A percentile compares a stretch with the other conserved stretches of the same genome.
phyloP scores from a whole-genome alignment of 2,797 vertebrate species.

The Molossus alvarezi region DNA sequence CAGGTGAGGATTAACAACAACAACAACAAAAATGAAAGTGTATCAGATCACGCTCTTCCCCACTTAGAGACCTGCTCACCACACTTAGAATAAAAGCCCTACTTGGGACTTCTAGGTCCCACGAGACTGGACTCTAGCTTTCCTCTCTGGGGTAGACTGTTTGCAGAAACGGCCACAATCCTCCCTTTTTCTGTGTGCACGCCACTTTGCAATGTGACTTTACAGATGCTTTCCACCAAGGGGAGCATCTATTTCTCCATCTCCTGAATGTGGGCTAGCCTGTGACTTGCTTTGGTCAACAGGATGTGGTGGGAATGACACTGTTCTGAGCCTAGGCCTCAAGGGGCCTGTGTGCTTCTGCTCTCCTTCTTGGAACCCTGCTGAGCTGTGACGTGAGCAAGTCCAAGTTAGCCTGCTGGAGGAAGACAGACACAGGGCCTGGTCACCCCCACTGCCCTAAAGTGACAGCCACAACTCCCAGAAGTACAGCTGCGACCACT shows the following conservation, averaged over 20 bases:
- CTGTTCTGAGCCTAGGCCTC: neutral
- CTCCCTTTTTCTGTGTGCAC: neutral
- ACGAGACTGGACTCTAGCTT: neutral
- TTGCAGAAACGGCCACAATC: neutral
- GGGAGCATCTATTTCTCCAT: neutral
- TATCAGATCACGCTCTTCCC: neutral
- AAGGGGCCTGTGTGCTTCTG: neutral
- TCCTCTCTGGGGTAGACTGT: neutral
- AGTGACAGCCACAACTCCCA: neutral
- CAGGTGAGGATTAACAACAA: no score
- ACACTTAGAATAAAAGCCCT: neutral
- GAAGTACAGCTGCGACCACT: neutral
- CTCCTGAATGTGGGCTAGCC: neutral
- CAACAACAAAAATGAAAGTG: no score
- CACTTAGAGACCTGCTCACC: neutral
- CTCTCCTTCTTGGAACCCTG: neutral
- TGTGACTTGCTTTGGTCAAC: neutral
- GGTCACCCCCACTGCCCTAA: neutral
- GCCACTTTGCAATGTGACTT: neutral
- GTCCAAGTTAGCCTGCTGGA: neutral
- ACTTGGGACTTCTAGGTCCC: neutral
- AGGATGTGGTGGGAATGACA: neutral
- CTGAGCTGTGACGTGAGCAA: neutral
- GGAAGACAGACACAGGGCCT: neutral
- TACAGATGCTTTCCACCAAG: slow-evolving; percentile 7